These are phyloP conservation scores for Epistrophe grossulariae DNA, from an alignment of 2,888 invertebrate genomes.

Conservation along the genomic window DNA sequence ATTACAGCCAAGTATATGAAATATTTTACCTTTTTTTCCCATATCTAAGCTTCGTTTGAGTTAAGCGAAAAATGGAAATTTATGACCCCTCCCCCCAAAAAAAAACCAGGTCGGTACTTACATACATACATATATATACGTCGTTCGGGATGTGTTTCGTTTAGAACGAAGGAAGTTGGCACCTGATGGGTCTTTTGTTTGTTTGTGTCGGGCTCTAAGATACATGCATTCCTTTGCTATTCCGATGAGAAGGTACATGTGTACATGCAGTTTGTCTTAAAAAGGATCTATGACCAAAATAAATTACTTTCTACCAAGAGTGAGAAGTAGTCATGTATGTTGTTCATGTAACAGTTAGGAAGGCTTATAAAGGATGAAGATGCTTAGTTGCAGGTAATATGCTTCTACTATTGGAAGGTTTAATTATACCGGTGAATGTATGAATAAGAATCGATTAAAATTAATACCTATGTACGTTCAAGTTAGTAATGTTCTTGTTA, in stretches of 20 bases:
- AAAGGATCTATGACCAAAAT: constrained; percentile 31
- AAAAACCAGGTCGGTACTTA: constrained; percentile 8
- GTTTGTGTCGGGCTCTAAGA: not conserved
- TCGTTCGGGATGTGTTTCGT: not conserved
- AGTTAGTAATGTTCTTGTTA: too few relatives aligned
- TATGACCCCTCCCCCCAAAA: constrained; percentile 41
- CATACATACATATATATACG: not conserved
- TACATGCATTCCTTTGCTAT: not conserved
- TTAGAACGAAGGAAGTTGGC: constrained; percentile 16
- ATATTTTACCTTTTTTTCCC: constrained; percentile 42
- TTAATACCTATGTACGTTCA: too few relatives aligned
- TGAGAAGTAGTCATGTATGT: not conserved
- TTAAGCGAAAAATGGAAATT: constrained; percentile 67
- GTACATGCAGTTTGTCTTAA: constrained; percentile 11
- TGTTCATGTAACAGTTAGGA: not conserved
- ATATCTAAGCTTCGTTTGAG: constrained; percentile 53
- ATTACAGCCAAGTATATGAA: constrained; percentile 34
- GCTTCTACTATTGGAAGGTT: too few relatives aligned
- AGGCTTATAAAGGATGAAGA: constrained; percentile 9
- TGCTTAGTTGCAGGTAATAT: not conserved
- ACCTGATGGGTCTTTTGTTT: not conserved
- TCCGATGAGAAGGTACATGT: not conserved
- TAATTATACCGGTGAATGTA: too few relatives aligned
- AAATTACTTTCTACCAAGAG: constrained; percentile 7
- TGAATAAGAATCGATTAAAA: too few relatives aligned